phyloP scores from a whole-genome alignment of 2,797 vertebrate species.

The Acestrorhynchus altus region DNA sequence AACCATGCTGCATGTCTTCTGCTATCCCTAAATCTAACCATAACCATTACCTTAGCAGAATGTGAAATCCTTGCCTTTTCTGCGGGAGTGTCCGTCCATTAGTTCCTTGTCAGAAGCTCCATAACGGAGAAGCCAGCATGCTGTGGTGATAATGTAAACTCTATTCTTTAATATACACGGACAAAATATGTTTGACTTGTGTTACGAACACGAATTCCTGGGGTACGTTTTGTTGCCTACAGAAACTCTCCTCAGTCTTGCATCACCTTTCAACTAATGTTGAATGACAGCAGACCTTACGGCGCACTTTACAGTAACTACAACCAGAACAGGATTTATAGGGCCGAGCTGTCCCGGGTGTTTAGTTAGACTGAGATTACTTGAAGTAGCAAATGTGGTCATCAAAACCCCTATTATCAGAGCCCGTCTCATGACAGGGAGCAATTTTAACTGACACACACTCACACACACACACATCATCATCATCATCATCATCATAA shows the following conservation, averaged over 20 bases:
- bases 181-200: too few relatives aligned
- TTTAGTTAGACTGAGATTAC: slow-evolving; percentile 18
- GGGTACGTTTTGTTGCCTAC: slow-evolving; percentile 24
- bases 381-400: not conserved
- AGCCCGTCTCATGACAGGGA: not conserved
- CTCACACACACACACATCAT: not conserved
- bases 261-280: slow-evolving; percentile 38
- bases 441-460: not conserved
- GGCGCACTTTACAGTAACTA: slow-evolving; percentile 12
- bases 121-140: too few relatives aligned
- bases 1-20: too few relatives aligned
- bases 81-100: too few relatives aligned
- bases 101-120: too few relatives aligned
- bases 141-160: too few relatives aligned
- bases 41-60: too few relatives aligned
- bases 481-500: not conserved
- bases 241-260: slow-evolving; percentile 12
- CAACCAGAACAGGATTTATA: slow-evolving; percentile 29
- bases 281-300: slow-evolving; percentile 35
- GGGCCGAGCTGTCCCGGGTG: not conserved
- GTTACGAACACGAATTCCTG: too few relatives aligned
- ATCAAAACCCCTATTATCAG: not conserved
- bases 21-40: too few relatives aligned
- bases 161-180: too few relatives aligned
- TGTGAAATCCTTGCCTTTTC: too few relatives aligned